Evolutionary conservation across 2,113 vertebrate genomes (phyloP).

Genomic region (Corapipo altera): DNA sequence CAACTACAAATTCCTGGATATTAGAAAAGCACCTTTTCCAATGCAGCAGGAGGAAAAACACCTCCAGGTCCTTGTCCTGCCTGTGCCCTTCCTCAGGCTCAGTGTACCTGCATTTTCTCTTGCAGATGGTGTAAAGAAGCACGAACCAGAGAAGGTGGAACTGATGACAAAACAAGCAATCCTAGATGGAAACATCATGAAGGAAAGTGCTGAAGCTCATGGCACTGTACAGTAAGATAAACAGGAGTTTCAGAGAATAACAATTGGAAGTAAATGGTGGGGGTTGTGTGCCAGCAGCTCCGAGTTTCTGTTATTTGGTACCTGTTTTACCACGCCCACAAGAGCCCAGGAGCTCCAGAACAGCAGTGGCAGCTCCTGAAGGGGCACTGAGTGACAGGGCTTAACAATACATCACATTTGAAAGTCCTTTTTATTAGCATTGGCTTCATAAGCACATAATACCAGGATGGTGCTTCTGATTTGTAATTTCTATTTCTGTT

Average conservation of each 20-base stretch:
- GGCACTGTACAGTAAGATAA: conserved; percentile 91
- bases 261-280: not conserved
- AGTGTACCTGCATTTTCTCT: conserved; percentile 12
- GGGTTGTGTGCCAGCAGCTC: not conserved
- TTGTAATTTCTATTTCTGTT: conserved; percentile 31
- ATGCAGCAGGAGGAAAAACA: not conserved
- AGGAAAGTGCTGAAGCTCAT: conserved; percentile 85
- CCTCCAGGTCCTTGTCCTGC: not conserved
- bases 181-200: conserved; percentile 81
- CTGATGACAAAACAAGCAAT: conserved; percentile 86
- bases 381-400: not conserved
- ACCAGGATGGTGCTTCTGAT: not conserved
- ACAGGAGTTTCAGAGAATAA: not conserved
- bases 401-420: not conserved
- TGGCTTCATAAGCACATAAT: not conserved
- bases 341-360: not conserved
- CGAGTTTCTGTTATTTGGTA: not conserved
- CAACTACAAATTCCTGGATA: not conserved
- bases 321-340: not conserved
- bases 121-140: conserved; percentile 63
- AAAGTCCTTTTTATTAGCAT: conserved; percentile 11
- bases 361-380: not conserved
- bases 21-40: not conserved
- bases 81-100: not conserved
- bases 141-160: conserved; percentile 75